Evolutionary conservation across 2,888 invertebrate species (phyloP).

Genomic region (Euzetes globulus): DNA sequence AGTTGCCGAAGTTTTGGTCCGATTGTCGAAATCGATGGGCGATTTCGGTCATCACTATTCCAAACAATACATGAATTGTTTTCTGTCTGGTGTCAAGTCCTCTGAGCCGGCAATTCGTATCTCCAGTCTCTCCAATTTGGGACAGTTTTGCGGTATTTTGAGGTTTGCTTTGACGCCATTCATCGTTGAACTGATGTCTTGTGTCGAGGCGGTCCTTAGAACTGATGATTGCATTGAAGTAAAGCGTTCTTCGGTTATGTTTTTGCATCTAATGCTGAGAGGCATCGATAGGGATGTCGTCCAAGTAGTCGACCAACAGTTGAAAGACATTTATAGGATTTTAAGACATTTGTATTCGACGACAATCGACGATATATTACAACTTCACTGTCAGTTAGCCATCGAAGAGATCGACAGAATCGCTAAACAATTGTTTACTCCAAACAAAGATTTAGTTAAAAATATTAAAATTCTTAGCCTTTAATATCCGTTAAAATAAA

Average conservation of each 20-base stretch:
- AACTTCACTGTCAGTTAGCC: constrained; percentile 67
- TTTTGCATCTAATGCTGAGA: constrained; percentile 63
- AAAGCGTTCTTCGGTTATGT: constrained; percentile 67
- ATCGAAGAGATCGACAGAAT: constrained; percentile 66
- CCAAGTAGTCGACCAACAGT: constrained; percentile 56
- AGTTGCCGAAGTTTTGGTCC: constrained; percentile 35
- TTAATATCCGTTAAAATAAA: too few relatives aligned
- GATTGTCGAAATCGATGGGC: constrained; percentile 50
- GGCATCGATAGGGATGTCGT: constrained; percentile 66
- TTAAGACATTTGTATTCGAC: constrained; percentile 59
- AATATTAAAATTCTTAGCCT: constrained; percentile 49
- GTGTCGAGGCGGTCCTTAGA: constrained; percentile 61
- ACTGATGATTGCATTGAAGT: constrained; percentile 65
- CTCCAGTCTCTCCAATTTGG: constrained; percentile 73
- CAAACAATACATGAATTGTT: constrained; percentile 61
- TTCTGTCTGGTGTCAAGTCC: constrained; percentile 62
- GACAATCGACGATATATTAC: constrained; percentile 61
- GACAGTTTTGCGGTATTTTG: constrained; percentile 66
- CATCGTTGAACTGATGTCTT: constrained; percentile 61
- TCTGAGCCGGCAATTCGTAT: constrained; percentile 64
- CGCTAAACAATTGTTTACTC: constrained; percentile 57
- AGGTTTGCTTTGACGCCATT: constrained; percentile 64
- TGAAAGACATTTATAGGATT: constrained; percentile 62
- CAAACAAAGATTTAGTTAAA: constrained; percentile 55
- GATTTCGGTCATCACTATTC: constrained; percentile 64